Evolutionary conservation across 1,140 invertebrate species (phyloP).

Genomic region (Heliconius congener): DNA sequence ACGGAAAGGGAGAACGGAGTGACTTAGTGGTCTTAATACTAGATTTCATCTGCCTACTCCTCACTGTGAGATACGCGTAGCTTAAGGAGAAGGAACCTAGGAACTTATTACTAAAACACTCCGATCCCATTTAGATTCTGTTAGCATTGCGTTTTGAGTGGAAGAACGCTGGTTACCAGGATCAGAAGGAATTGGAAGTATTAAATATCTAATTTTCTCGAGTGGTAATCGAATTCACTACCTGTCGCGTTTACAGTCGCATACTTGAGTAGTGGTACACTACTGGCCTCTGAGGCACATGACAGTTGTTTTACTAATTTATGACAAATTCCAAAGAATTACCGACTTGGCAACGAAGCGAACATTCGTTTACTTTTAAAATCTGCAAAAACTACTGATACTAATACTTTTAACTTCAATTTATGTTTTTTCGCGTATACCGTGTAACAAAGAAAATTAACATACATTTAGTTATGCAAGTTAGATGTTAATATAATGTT

Average conservation of each 20-base stretch:
- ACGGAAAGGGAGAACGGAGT: too few relatives aligned
- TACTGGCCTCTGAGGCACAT: too few relatives aligned
- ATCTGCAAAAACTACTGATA: not conserved
- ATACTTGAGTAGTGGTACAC: not conserved
- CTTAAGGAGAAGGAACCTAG: too few relatives aligned
- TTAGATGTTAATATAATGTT: constrained; percentile 15
- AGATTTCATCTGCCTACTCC: too few relatives aligned
- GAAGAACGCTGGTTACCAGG: too few relatives aligned
- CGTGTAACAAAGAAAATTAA: constrained; percentile 4
- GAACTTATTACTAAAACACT: too few relatives aligned
- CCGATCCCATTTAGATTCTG: too few relatives aligned
- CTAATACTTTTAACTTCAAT: not conserved
- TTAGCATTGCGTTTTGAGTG: too few relatives aligned
- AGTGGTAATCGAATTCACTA: not conserved
- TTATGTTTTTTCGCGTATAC: not conserved
- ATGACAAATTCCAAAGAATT: not conserved
- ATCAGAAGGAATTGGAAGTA: too few relatives aligned
- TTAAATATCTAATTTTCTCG: too few relatives aligned
- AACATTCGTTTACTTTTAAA: not conserved
- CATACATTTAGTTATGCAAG: constrained; percentile 7
- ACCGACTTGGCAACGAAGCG: not conserved
- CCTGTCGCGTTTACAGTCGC: not conserved
- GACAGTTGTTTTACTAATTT: not conserved
- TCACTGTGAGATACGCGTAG: too few relatives aligned
- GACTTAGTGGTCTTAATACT: too few relatives aligned